phyloP scores from a whole-genome alignment of 2,888 invertebrate genomes.

The Synanthedon vespiformis region DNA sequence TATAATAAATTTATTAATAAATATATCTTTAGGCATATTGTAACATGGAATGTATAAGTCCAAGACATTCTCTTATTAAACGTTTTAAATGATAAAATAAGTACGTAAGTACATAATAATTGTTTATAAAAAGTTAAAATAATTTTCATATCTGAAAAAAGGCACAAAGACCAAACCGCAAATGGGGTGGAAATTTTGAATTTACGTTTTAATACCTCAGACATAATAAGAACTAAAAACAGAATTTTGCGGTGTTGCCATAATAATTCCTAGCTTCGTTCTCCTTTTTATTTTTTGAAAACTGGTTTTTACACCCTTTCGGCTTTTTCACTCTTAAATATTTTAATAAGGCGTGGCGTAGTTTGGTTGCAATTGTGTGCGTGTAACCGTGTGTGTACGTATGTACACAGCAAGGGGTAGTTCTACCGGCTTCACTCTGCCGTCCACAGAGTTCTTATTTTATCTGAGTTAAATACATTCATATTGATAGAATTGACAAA shows the following conservation, averaged over 20 bases:
- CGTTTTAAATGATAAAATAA: background rate
- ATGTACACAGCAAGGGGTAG: no score
- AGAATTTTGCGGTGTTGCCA: no score
- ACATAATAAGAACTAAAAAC: no score
- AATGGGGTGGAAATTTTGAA: background rate
- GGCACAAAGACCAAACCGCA: slow-evolving; percentile 34
- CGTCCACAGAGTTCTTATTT: no score
- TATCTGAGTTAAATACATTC: background rate
- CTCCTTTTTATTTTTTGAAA: no score
- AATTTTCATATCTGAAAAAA: slow-evolving; percentile 25
- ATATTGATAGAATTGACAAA: background rate
- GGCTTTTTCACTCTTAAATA: no score
- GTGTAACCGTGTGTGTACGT: no score
- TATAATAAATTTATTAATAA: slow-evolving; percentile 8
- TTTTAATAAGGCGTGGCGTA: no score
- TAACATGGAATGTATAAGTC: slow-evolving; percentile 20
- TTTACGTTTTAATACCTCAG: background rate
- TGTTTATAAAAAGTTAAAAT: background rate
- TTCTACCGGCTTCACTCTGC: no score
- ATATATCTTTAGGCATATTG: slow-evolving; percentile 12
- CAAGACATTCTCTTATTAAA: background rate
- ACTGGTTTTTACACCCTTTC: no score
- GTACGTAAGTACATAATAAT: background rate
- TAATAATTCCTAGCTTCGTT: no score
- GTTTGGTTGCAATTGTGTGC: no score